phyloP scores from a whole-genome alignment of 2,888 invertebrate species.

The Dryococelus australis region DNA sequence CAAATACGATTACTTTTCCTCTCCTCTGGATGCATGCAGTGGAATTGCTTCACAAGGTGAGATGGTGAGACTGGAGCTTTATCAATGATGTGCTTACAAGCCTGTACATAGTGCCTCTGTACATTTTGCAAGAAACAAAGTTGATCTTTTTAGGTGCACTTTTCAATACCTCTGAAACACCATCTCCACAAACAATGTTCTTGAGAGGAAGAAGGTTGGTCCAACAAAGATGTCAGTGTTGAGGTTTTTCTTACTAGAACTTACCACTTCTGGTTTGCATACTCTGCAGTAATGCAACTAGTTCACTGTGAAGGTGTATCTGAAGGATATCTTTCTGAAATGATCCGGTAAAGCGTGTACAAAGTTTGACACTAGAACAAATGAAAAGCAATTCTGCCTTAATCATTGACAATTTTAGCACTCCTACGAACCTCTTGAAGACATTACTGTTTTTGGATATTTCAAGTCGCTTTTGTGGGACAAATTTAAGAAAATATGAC shows the following conservation, averaged over 20 bases:
- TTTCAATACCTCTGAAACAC: too few relatives aligned
- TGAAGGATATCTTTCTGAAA: conserved; percentile 5
- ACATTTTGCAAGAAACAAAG: neutral
- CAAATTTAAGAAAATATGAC: neutral
- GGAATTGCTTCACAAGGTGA: neutral
- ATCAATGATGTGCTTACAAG: too few relatives aligned
- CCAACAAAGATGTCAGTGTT: too few relatives aligned
- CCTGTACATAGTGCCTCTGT: neutral
- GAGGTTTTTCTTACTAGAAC: too few relatives aligned
- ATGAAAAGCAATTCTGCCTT: neutral
- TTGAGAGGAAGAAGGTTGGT: too few relatives aligned
- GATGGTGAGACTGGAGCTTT: neutral
- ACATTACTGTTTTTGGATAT: neutral
- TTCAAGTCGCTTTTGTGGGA: neutral
- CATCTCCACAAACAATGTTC: too few relatives aligned
- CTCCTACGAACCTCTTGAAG: neutral
- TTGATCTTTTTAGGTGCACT: neutral
- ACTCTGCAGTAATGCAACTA: neutral
- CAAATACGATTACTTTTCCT: too few relatives aligned
- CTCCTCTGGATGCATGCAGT: neutral
- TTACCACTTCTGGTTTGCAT: too few relatives aligned
- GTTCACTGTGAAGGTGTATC: neutral
- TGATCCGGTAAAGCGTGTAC: neutral
- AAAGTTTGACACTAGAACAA: neutral
- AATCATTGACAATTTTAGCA: neutral